A percentile compares a stretch with the other conserved stretches of the same genome.
Evolutionary conservation across 2,113 vertebrate species (phyloP).

Genomic region (Ciconia stormi): DNA sequence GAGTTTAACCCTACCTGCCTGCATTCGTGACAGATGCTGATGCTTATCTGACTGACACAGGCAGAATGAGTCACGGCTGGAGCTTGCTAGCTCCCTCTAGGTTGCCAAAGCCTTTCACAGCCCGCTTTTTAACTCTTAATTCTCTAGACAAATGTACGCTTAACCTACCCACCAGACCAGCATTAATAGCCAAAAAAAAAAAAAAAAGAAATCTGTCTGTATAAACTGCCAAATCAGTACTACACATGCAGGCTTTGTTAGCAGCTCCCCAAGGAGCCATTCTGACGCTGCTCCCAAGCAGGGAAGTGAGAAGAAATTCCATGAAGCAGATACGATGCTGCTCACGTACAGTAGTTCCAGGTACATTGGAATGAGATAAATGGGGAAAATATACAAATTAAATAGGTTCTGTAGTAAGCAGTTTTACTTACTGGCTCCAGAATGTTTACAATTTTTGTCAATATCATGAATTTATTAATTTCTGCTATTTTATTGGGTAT

Average conservation of each 20-base stretch:
- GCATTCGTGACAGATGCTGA: conserved; percentile 66
- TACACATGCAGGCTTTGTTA: neutral
- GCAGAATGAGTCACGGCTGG: conserved; percentile 71
- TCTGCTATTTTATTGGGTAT: neutral
- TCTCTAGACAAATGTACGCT: neutral
- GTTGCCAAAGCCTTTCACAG: conserved; percentile 61
- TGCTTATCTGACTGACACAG: conserved; percentile 61
- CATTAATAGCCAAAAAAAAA: neutral
- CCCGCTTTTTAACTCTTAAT: conserved; percentile 56
- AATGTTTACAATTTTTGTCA: neutral
- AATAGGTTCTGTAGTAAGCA: neutral
- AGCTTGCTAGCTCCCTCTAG: conserved; percentile 78
- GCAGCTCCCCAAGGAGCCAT: conserved; percentile 11
- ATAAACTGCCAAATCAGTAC: neutral
- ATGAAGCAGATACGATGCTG: conserved; percentile 6
- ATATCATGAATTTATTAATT: neutral
- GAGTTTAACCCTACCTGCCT: conserved; percentile 68
- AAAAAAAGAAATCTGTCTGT: neutral
- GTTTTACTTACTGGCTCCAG: neutral
- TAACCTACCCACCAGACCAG: neutral
- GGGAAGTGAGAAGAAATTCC: conserved; percentile 18
- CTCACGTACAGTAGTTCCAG: conserved; percentile 19
- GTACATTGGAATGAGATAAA: conserved; percentile 5
- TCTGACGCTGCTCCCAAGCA: neutral
- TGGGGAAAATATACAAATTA: neutral